Evolutionary conservation across 2,888 invertebrate genomes (phyloP), one percentile per base, ranked within the genome.

Genomic region (Apamea epomidion): DNA sequence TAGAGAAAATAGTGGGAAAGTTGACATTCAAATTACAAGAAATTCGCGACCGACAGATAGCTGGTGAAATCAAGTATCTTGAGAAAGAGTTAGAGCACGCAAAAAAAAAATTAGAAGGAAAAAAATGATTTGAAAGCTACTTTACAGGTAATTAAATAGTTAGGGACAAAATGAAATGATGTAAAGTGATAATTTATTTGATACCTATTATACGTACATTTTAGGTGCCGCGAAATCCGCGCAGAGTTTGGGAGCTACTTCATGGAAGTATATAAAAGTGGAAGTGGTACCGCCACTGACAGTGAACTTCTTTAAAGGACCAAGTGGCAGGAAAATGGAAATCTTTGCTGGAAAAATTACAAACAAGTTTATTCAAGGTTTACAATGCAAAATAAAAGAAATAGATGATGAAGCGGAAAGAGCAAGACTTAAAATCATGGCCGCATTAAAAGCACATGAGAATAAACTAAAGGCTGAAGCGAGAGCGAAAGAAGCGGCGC

Each of bases 191-290:
- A 48, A 74, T 48, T 29, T 69, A 64, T 7, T 45, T 37, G 25
- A 42, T n/a, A 72, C 58, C 12, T 42, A 29, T 72, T 62, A 29
- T 72, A 65, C 62, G 18, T 76, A 74, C 25, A 18, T 83, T 82
- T 86, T 93, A 97, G 96, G 88, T 81, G 80, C 91, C 54, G 62
- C 83, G 10, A 83, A 83, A 82, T 16, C 45, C 37, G 5, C 48
- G 51, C 62, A 83, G 12, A 78, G 62, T 78, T 42, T 48, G 32
- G 82, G 93, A 82, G 90, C 87, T 74, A 89, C 81, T 62, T 90
- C 93, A 58, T 97, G 97, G 97, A 90, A 92, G 73, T 97, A 96
- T 87, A 91, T 94, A 54, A 97, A 96, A 92, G 90, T 92, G n/a
- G 97, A 97, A 93, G 90, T 93, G 72, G 93, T 92, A 60, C 97